These are phyloP conservation scores for Oryzias curvinotus DNA, from an alignment of 2,113 vertebrate species.

Conservation along the genomic window DNA sequence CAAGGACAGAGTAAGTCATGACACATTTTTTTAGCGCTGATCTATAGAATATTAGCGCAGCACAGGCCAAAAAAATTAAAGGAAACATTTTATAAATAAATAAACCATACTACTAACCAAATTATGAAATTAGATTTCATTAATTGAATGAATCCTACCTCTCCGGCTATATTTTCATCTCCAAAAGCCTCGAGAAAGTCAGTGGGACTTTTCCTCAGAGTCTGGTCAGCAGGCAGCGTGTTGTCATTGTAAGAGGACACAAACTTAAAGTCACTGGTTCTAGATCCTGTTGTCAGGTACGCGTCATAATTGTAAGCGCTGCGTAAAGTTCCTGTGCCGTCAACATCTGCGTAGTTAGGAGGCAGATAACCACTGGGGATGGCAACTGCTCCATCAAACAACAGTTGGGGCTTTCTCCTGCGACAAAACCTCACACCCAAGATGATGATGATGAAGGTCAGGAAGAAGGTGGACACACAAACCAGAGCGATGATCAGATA, in stretches of 20 bases:
- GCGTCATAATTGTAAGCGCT: slow-evolving; percentile 1
- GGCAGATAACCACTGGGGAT: not conserved
- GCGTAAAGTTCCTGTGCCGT: slow-evolving; percentile 2
- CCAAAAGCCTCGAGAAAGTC: not conserved
- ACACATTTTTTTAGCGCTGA: too few species aligned
- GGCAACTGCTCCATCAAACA: slow-evolving; percentile 3
- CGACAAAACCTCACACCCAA: slow-evolving; percentile 1
- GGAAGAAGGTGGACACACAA: slow-evolving; percentile 2
- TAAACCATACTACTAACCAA: not conserved
- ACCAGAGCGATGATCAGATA: not conserved
- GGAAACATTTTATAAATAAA: too few species aligned
- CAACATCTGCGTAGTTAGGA: slow-evolving; percentile 2
- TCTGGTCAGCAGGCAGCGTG: slow-evolving; percentile 20
- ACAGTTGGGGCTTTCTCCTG: not conserved
- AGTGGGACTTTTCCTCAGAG: not conserved
- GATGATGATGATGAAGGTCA: slow-evolving; percentile 4
- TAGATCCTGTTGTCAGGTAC: not conserved
- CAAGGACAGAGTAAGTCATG: too few species aligned
- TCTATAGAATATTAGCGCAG: too few species aligned
- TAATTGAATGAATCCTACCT: not conserved
- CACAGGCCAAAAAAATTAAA: too few species aligned
- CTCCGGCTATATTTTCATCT: not conserved
- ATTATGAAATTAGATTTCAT: not conserved
- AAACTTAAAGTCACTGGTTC: slow-evolving; percentile 4
- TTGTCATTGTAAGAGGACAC: slow-evolving; percentile 1